Conservation (phyloP, 2,888 invertebrate genomes). For the Pogonocherus hispidulus region DNA sequence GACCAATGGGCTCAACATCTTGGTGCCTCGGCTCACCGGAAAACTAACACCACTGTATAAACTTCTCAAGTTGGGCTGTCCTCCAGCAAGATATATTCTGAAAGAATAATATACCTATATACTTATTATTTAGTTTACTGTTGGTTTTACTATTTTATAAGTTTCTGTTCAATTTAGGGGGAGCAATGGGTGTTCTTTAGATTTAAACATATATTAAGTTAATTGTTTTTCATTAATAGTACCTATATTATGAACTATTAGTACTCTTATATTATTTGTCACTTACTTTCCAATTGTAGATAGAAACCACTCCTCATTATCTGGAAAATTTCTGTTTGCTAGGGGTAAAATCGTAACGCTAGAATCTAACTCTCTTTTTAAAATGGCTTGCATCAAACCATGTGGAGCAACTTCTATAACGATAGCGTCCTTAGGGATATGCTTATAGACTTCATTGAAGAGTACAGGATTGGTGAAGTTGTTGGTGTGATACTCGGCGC, state of each 20-base stretch:
- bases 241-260: too few relatives aligned
- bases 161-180: too few relatives aligned
- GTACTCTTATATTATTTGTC: too few relatives aligned
- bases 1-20: conserved; percentile 86
- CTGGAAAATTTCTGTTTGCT: conserved; percentile 76
- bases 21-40: conserved; percentile 87
- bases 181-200: too few relatives aligned
- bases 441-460: conserved; percentile 88
- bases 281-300: conserved; percentile 60
- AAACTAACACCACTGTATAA: conserved; percentile 80
- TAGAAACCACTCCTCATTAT: conserved; percentile 71
- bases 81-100: conserved; percentile 82
- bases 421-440: conserved; percentile 83
- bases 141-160: too few relatives aligned
- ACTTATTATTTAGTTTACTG: too few relatives aligned
- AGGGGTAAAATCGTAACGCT: conserved; percentile 78
- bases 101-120: conserved; percentile 59
- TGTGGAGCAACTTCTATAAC: conserved; percentile 90
- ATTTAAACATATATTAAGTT: too few relatives aligned
- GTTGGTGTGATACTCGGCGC: conserved; percentile 91
- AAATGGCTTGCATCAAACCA: conserved; percentile 85
- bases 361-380: conserved; percentile 78
- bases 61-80: conserved; percentile 79
- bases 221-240: too few relatives aligned
- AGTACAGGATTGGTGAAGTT: conserved; percentile 79